Evolutionary conservation across 2,888 invertebrate genomes (phyloP).

Genomic region (Digitonthophagus gazella): DNA sequence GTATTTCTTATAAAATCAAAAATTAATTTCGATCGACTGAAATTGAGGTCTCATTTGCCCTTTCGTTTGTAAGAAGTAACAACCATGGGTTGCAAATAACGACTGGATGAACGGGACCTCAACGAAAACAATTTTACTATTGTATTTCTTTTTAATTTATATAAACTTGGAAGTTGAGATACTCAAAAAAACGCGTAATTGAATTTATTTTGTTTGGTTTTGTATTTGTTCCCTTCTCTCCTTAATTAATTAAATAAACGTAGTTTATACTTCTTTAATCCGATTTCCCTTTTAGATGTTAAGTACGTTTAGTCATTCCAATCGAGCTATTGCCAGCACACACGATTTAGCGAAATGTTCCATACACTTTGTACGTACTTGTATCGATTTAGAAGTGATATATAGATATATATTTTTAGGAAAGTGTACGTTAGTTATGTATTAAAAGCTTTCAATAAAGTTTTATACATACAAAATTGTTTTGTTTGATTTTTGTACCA

Average conservation of each 20-base stretch:
- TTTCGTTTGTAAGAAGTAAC: not conserved
- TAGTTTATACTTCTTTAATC: conserved; percentile 15
- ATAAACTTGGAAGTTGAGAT: not conserved
- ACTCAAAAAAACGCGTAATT: not conserved
- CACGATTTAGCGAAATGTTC: conserved; percentile 14
- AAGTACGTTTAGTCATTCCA: not conserved
- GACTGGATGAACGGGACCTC: not conserved
- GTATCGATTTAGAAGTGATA: conserved; percentile 26
- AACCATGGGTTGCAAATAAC: not conserved
- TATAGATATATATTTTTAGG: conserved; percentile 29
- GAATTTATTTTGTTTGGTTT: too few relatives aligned
- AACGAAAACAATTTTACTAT: not conserved
- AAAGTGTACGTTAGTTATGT: conserved; percentile 39
- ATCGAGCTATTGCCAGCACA: not conserved
- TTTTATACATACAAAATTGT: conserved; percentile 41
- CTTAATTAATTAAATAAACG: conserved; percentile 19
- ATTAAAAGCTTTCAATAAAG: conserved; percentile 49
- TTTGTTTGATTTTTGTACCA: not conserved
- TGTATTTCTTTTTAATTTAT: not conserved
- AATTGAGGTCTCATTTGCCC: conserved; percentile 37
- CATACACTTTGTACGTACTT: conserved; percentile 22
- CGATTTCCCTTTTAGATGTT: not conserved
- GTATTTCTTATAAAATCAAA: conserved; percentile 30
- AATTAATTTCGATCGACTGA: conserved; percentile 21
- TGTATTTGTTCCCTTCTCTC: conserved; percentile 16